phyloP scores from a whole-genome alignment of 1,140 invertebrate species.

The Macrosteles quadrilineatus region DNA sequence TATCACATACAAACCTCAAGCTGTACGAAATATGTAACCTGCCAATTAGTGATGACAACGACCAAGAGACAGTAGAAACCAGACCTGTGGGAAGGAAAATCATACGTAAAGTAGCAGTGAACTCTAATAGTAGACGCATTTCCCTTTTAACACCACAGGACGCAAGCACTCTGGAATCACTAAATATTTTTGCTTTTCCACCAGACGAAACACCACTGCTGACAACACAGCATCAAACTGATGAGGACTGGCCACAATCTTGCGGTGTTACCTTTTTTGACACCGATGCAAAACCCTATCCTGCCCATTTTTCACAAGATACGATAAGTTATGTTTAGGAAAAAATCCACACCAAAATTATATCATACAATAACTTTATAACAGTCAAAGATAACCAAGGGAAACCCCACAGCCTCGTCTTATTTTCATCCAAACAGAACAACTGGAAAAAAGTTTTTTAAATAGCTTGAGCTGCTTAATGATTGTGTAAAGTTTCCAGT shows the following conservation, averaged over 20 bases:
- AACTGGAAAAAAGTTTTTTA: constrained; percentile 5
- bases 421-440: not conserved
- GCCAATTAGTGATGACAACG: not conserved
- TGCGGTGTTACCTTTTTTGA: not conserved
- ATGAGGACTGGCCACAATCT: not conserved
- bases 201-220: constrained; percentile 2
- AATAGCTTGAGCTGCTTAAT: not conserved
- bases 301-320: not conserved
- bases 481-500: constrained; percentile 6
- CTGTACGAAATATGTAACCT: no score
- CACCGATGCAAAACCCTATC: not conserved
- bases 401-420: not conserved
- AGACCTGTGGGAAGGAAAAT: not conserved
- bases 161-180: not conserved
- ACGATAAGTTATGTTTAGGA: not conserved
- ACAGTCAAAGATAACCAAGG: not conserved
- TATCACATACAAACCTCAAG: no score
- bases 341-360: not conserved
- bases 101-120: not conserved
- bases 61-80: not conserved
- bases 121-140: not conserved
- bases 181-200: not conserved
- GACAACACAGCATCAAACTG: not conserved
- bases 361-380: not conserved
- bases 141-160: not conserved